A percentile compares a stretch with the other conserved stretches of the same genome.
These are phyloP conservation scores for Listronotus oregonensis DNA, from an alignment of 1,140 invertebrate genomes.

Conservation along the genomic window DNA sequence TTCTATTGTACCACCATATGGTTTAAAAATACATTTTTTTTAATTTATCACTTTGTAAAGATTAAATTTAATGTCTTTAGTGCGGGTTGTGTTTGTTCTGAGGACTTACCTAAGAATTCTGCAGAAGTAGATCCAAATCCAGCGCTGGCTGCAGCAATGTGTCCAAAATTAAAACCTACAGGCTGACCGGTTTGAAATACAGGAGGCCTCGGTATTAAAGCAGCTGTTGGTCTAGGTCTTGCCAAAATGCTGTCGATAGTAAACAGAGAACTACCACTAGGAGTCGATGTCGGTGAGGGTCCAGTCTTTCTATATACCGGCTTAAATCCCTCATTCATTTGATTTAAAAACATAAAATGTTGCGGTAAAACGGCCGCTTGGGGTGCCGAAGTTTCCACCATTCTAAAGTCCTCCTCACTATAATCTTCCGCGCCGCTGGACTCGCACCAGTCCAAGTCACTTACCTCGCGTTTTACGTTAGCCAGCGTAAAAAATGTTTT, in stretches of 20 bases:
- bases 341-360: constrained; percentile 48
- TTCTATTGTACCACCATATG: too few relatives aligned
- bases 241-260: constrained; percentile 83
- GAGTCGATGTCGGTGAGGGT: constrained; percentile 53
- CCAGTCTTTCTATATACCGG: constrained; percentile 45
- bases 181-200: constrained; percentile 57
- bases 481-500: constrained; percentile 45
- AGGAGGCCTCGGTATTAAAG: constrained; percentile 50
- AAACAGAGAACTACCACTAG: constrained; percentile 68
- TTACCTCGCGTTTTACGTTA: constrained; percentile 48
- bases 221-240: constrained; percentile 56
- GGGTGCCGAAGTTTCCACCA: constrained; percentile 51
- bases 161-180: constrained; percentile 59
- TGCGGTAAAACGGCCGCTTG: constrained; percentile 37
- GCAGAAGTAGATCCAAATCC: constrained; percentile 66
- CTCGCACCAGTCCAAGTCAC: constrained; percentile 53
- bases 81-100: too few relatives aligned
- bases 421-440: constrained; percentile 46
- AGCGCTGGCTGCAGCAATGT: constrained; percentile 62
- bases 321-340: constrained; percentile 51
- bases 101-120: constrained; percentile 78
- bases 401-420: constrained; percentile 50
- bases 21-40: too few relatives aligned
- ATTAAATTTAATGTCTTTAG: too few relatives aligned
- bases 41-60: too few relatives aligned